These are phyloP conservation scores for Andrena haemorrhoa DNA, from an alignment of 2,888 invertebrate species.

Conservation along the genomic window DNA sequence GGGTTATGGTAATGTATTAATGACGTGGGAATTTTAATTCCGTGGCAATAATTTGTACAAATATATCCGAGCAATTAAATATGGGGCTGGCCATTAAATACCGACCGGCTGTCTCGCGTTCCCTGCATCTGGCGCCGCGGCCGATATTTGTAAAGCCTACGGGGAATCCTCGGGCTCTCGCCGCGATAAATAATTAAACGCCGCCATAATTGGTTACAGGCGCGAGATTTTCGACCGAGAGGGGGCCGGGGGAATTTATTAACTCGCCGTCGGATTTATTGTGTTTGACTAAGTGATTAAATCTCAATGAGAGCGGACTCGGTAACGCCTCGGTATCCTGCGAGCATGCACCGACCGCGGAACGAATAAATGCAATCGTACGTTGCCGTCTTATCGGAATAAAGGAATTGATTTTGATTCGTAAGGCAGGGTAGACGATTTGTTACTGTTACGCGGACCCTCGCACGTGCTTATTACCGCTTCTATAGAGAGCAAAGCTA, in stretches of 20 bases:
- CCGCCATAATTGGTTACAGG: conserved; percentile 58
- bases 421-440: conserved; percentile 10
- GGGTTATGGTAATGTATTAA: conserved; percentile 52
- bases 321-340: conserved; percentile 12
- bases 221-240: conserved; percentile 45
- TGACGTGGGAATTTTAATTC: conserved; percentile 61
- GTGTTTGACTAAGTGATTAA: conserved; percentile 57
- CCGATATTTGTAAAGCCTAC: conserved; percentile 63
- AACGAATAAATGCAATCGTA: conserved; percentile 28
- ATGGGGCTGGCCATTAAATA: conserved; percentile 53
- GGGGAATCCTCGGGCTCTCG: conserved; percentile 54
- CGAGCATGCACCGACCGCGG: conserved; percentile 19
- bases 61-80: conserved; percentile 59
- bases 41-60: conserved; percentile 53
- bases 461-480: not conserved
- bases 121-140: conserved; percentile 52
- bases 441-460: not conserved
- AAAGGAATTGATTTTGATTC: conserved; percentile 44
- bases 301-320: conserved; percentile 45
- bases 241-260: conserved; percentile 46
- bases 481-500: not conserved
- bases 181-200: conserved; percentile 60
- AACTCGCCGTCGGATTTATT: conserved; percentile 42
- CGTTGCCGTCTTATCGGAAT: conserved; percentile 36
- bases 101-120: conserved; percentile 35